Conservation (phyloP, 2,113 vertebrate species). For the Thymallus thymallus region DNA sequence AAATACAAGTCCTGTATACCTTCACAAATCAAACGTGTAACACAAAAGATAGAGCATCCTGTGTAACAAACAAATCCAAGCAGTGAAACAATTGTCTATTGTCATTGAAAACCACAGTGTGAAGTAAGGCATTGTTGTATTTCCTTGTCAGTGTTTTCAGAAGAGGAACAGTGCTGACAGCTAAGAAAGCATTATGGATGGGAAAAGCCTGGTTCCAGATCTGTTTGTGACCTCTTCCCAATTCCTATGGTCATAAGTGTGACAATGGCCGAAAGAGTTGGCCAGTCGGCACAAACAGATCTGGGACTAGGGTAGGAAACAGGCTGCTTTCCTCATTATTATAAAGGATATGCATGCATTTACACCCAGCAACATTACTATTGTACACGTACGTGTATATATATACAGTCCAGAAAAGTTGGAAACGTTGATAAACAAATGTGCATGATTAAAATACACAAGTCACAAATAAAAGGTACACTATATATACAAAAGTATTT, state of each 20-base stretch:
- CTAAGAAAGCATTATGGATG: constrained; percentile 22
- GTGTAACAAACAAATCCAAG: constrained; percentile 17
- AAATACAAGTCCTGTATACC: constrained; percentile 35
- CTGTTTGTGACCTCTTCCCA: too few species aligned
- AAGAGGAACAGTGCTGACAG: constrained; percentile 45
- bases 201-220: not conserved
- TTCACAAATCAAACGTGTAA: constrained; percentile 19
- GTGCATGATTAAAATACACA: constrained; percentile 48
- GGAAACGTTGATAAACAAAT: constrained; percentile 33
- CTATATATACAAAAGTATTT: too few species aligned
- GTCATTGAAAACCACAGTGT: constrained; percentile 42
- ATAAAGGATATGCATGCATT: constrained; percentile 55
- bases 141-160: constrained; percentile 27
- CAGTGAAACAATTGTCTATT: constrained; percentile 26
- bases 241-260: too few species aligned
- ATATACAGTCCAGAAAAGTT: constrained; percentile 47
- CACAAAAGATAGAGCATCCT: constrained; percentile 30
- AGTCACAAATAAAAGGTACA: constrained; percentile 25
- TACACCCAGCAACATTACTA: constrained; percentile 62
- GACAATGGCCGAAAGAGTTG: too few species aligned
- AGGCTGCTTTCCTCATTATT: constrained; percentile 31
- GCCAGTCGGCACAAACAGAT: too few species aligned
- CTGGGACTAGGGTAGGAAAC: not conserved
- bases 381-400: constrained; percentile 58
- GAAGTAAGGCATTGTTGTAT: constrained; percentile 52